These are phyloP conservation scores for Petroica traversi DNA, from an alignment of 2,113 vertebrate species.

Conservation along the genomic window DNA sequence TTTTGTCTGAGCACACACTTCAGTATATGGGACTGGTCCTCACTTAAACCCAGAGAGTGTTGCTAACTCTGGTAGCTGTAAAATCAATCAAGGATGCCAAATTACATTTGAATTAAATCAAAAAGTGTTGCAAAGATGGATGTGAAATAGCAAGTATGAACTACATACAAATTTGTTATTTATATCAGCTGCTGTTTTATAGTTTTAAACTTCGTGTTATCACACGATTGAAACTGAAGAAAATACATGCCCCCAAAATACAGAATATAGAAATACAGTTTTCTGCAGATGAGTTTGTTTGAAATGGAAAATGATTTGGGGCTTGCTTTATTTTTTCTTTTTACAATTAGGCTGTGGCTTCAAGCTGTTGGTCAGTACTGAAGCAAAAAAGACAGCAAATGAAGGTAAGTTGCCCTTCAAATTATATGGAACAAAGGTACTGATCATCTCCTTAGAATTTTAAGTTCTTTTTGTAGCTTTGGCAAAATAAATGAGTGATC, in stretches of 20 bases:
- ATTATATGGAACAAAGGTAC: background rate
- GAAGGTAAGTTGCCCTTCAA: slow-evolving; percentile 77
- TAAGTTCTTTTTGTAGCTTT: background rate
- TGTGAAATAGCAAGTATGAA: background rate
- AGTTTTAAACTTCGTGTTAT: background rate
- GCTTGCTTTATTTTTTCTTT: background rate
- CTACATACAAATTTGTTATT: background rate
- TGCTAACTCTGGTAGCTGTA: background rate
- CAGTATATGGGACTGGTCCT: background rate
- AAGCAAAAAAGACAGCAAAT: slow-evolving; percentile 94
- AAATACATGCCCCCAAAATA: background rate
- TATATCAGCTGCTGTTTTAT: background rate
- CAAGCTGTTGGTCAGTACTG: slow-evolving; percentile 96
- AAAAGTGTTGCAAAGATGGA: background rate
- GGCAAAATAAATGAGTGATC: background rate
- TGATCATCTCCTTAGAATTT: background rate
- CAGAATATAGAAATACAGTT: background rate
- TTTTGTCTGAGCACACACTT: background rate
- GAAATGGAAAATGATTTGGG: background rate
- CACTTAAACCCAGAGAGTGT: background rate
- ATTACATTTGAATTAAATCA: background rate
- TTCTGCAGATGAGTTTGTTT: background rate
- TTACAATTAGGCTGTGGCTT: slow-evolving; percentile 87
- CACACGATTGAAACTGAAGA: background rate
- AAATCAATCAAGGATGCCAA: background rate